Evolutionary conservation across 2,113 vertebrate genomes (phyloP).

Genomic region (Epinephelus fuscoguttatus): DNA sequence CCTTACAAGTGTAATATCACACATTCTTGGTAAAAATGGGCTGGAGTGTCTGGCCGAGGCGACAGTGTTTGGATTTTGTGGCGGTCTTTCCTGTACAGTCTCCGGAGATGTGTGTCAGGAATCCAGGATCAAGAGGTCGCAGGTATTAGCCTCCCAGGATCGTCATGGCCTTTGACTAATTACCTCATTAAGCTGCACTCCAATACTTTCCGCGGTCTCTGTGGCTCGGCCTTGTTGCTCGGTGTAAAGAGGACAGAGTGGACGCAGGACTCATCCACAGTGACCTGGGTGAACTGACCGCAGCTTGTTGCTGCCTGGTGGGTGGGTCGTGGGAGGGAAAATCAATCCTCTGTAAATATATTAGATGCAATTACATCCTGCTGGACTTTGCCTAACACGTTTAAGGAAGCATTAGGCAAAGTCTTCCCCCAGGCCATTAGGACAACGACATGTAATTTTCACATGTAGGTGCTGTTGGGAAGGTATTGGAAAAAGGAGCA

Average conservation of each 20-base stretch:
- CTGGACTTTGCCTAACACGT: conserved; percentile 82
- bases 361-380: conserved; percentile 82
- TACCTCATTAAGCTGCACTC: conserved; percentile 83
- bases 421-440: conserved; percentile 71
- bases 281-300: conserved; percentile 66
- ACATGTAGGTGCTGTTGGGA: conserved; percentile 51
- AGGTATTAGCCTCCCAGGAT: conserved; percentile 84
- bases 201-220: conserved; percentile 71
- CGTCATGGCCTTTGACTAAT: conserved; percentile 83
- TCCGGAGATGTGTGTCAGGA: conserved; percentile 78
- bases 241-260: conserved; percentile 58
- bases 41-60: conserved; percentile 28
- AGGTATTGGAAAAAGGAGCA: conserved; percentile 59
- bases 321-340: conserved; percentile 62
- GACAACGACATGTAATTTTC: conserved; percentile 74
- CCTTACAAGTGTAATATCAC: conserved; percentile 68
- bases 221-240: conserved; percentile 56
- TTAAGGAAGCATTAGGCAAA: conserved; percentile 81
- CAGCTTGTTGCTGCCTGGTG: conserved; percentile 66
- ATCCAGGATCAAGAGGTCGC: conserved; percentile 81
- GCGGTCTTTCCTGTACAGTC: conserved; percentile 59
- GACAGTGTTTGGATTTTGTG: conserved; percentile 44
- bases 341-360: conserved; percentile 83
- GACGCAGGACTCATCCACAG: conserved; percentile 51
- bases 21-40: conserved; percentile 54